Percentiles rank a stretch among this genome's conserved stretches.
Evolutionary conservation across 2,888 invertebrate species (phyloP).

Genomic region (Ochlodes sylvanus): DNA sequence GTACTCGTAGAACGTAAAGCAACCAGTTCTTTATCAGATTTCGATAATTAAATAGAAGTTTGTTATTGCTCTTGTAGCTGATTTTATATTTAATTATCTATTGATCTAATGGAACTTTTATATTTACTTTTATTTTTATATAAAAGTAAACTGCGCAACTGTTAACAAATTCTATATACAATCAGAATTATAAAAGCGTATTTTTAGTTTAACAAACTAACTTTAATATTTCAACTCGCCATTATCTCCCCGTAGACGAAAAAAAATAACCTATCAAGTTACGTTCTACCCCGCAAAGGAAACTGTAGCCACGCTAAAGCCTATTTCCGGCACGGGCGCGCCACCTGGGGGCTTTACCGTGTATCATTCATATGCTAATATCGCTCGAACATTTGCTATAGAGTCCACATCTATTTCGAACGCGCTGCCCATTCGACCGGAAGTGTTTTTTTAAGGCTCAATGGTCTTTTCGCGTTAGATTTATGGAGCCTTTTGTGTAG

Average conservation of each 20-base stretch:
- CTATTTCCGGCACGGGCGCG: conserved; percentile 69
- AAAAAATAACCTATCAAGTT: conserved; percentile 42
- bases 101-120: conserved; percentile 2
- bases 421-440: conserved; percentile 48
- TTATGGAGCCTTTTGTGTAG: conserved; percentile 44
- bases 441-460: conserved; percentile 50
- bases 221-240: no score
- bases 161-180: no score
- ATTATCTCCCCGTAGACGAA: no score
- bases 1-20: conserved; percentile 41
- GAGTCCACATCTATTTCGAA: conserved; percentile 46
- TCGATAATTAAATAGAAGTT: conserved; percentile 12
- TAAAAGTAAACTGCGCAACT: no score
- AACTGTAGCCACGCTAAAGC: conserved; percentile 54
- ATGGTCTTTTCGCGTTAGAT: conserved; percentile 48
- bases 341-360: conserved; percentile 71
- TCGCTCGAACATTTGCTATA: conserved; percentile 55
- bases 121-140: no score
- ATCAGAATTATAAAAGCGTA: no score
- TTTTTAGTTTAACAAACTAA: no score
- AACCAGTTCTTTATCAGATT: conserved; percentile 42
- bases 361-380: conserved; percentile 81
- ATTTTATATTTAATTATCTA: conserved; percentile 3
- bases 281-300: conserved; percentile 46
- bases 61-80: background rate